Conservation (phyloP, 2,113 vertebrate genomes). For the Dinomys branickii region DNA sequence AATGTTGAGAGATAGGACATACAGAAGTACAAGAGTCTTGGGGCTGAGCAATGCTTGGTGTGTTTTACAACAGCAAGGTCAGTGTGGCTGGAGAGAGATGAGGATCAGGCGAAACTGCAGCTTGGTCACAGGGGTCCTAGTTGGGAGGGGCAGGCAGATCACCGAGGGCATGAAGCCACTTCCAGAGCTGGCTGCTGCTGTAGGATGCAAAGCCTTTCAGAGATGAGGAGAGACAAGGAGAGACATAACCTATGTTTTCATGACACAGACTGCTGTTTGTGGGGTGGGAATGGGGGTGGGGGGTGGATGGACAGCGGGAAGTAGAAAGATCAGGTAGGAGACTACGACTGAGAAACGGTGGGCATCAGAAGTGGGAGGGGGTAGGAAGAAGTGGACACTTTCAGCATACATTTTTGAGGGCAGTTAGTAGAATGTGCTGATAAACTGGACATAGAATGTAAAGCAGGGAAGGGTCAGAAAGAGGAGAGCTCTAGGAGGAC, state of each 20-base stretch:
- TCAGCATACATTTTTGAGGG: background rate
- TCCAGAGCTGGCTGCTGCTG: background rate
- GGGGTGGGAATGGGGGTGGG: fast-evolving
- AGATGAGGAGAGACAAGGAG: background rate
- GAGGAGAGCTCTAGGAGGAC: background rate
- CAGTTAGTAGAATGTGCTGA: background rate
- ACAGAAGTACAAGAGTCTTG: background rate
- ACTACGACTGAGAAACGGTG: background rate
- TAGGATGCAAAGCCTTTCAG: slow-evolving; percentile 5
- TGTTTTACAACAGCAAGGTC: background rate
- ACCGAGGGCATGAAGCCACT: background rate
- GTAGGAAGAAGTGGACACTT: background rate
- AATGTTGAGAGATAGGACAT: background rate
- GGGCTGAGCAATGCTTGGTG: background rate
- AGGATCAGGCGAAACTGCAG: background rate
- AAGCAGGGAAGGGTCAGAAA: background rate
- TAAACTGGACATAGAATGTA: background rate
- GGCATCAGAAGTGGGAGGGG: background rate
- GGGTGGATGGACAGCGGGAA: background rate
- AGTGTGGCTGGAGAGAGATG: background rate
- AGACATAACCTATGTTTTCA: background rate
- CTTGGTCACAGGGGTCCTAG: background rate
- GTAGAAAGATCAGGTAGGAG: background rate
- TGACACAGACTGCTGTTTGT: background rate
- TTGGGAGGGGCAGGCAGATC: background rate